These are phyloP conservation scores for Tuta absoluta DNA, from an alignment of 2,888 invertebrate species.

Conservation along the genomic window DNA sequence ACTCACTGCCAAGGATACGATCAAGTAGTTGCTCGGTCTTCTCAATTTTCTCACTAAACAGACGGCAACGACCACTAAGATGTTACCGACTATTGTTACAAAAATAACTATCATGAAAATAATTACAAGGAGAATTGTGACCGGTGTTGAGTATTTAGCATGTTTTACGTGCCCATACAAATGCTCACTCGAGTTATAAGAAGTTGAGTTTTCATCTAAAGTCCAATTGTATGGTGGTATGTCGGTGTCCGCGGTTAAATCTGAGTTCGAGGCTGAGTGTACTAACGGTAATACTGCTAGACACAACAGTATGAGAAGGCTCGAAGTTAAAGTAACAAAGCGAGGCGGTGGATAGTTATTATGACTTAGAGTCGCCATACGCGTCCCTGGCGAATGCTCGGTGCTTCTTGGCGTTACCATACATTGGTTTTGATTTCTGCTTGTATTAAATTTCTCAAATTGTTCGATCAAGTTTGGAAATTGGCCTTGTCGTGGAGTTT, in stretches of 20 bases:
- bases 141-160: constrained; percentile 67
- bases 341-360: constrained; percentile 76
- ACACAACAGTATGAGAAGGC: constrained; percentile 73
- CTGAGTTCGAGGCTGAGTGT: constrained; percentile 58
- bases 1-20: constrained; percentile 97
- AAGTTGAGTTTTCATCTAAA: constrained; percentile 58
- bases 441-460: constrained; percentile 27
- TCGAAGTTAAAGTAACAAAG: constrained; percentile 80
- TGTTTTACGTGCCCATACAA: constrained; percentile 60
- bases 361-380: constrained; percentile 78
- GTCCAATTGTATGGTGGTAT: constrained; percentile 65
- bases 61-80: constrained; percentile 97
- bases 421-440: constrained; percentile 66
- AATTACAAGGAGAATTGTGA: constrained; percentile 85
- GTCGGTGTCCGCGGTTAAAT: constrained; percentile 56
- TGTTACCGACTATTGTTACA: constrained; percentile 92
- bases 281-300: constrained; percentile 58
- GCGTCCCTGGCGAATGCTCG: constrained; percentile 71
- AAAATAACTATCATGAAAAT: constrained; percentile 88
- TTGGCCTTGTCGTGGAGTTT: constrained; percentile 67
- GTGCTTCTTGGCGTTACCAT: constrained; percentile 69
- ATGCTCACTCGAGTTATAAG: constrained; percentile 35
- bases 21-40: constrained; percentile 93
- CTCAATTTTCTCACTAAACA: constrained; percentile 95
- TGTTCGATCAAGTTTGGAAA: constrained; percentile 69